A percentile compares a stretch with the other conserved stretches of the same genome.
Conservation (phyloP, 2,797 vertebrate species). For the Acrossocheilus wenchowensis region DNA sequence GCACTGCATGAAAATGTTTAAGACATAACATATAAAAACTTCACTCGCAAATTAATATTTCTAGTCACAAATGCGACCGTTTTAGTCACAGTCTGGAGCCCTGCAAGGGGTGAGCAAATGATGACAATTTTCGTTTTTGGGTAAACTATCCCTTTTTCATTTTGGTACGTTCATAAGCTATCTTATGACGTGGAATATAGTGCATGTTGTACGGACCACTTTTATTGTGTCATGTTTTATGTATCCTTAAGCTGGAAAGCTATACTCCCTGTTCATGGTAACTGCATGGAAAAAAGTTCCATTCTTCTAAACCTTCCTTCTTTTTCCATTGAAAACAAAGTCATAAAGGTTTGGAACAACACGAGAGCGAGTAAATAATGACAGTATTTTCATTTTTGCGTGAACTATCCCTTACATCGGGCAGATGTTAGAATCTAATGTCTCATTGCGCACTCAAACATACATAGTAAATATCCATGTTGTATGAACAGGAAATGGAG, state of each 20-base stretch:
- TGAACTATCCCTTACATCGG: not conserved
- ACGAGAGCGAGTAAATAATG: not conserved
- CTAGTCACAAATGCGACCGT: no score
- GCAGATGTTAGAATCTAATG: not conserved
- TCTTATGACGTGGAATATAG: not conserved
- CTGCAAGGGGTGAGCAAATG: not conserved
- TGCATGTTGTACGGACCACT: not conserved
- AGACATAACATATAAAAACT: no score
- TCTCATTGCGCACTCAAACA: not conserved
- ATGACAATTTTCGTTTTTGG: not conserved
- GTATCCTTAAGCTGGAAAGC: not conserved
- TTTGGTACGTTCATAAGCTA: not conserved
- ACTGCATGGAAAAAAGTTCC: not conserved
- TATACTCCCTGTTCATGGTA: not conserved
- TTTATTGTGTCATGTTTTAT: not conserved
- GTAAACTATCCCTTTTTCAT: not conserved
- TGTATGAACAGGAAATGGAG: slow-evolving; percentile 35
- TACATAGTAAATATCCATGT: slow-evolving; percentile 15
- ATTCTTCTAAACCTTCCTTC: not conserved
- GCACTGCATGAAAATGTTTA: no score
- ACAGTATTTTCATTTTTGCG: not conserved
- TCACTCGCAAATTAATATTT: no score
- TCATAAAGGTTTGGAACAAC: not conserved
- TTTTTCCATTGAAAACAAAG: not conserved
- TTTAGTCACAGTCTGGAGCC: no score